Evolutionary conservation across 2,888 invertebrate genomes (phyloP).

Genomic region (Pyrrhia umbra): DNA sequence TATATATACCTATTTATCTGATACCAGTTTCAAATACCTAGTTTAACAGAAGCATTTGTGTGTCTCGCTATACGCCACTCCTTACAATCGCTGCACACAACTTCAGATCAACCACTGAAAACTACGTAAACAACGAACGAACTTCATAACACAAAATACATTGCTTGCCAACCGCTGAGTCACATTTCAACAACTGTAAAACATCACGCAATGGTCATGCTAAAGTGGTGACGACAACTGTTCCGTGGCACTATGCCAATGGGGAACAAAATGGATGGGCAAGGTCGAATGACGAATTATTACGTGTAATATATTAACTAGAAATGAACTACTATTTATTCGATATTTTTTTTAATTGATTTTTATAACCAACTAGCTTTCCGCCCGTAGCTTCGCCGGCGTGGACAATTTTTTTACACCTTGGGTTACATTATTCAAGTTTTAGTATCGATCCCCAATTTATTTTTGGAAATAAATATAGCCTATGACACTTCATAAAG

Average conservation of each 20-base stretch:
- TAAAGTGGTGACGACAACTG: conserved; percentile 29
- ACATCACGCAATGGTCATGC: conserved; percentile 45
- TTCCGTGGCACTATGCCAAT: conserved; percentile 78
- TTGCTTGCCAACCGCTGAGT: conserved; percentile 19
- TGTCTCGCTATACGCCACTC: conserved; percentile 43
- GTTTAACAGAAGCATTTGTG: conserved; percentile 33
- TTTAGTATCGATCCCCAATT: no score
- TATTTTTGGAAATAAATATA: no score
- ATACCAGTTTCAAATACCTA: no score
- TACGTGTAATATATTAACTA: conserved; percentile 18
- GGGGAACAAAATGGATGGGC: conserved; percentile 75
- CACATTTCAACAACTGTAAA: background rate
- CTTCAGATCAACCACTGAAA: conserved; percentile 65
- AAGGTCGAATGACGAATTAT: conserved; percentile 63
- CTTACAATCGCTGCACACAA: conserved; percentile 58
- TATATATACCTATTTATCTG: no score
- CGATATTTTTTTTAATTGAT: background rate
- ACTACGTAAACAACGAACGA: conserved; percentile 52
- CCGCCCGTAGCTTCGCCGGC: no score
- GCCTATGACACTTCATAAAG: no score
- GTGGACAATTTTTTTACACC: no score
- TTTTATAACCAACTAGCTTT: no score
- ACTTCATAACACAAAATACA: conserved; percentile 28
- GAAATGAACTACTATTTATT: background rate
- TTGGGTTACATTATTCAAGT: no score